Base-by-base conservation (phyloP, 2,797 vertebrate species). In the Pseudomugil tenellus region DNA sequence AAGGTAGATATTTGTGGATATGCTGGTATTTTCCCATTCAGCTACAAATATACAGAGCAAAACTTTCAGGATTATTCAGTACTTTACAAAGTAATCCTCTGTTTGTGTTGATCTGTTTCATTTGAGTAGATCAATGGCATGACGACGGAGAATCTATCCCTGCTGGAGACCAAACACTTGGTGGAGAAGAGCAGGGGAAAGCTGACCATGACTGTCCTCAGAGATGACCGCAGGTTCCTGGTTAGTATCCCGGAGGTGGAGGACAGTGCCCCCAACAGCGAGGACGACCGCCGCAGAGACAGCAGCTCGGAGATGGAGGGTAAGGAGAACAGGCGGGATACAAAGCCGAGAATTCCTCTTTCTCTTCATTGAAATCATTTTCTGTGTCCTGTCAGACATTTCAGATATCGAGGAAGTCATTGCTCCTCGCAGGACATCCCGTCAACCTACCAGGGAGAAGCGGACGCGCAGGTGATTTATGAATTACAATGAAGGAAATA, bases 101-200 rank as follows among this genome's bases (percentile, higher is more conserved):
- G 0, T 32, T 41, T 68, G 5, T 58, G 7, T 54, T 39, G 19
- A 37, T 54, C 6, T 1, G n/a, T 21, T 55, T 65, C 19, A 17
- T 48, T 23, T 13, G 26, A 71, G 6, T 85, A 99, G 98, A 97
- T 99, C 86, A 99, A 99, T 0, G 97, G 97, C 0, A 96, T 99
- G 90, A 92, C 96, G 12, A 97, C 96, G 0, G 92, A 96, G 87
- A 96, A 98, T 66, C 94, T 99, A 56, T 99, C 98, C 0, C 92
- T 99, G 89, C 93, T 94, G 48, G 97, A 98, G 81, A 98, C 97
- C 0, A 96, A 97, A 65, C 92, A 92, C 63, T 92, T 99, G 74
- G 98, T 99, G 0, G 97, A 99, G 91, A 94, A 79, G 84, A 96
- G 96, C 0, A 92, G 96, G 25, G 97, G 97, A 5, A 94, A 90